Base-by-base conservation (phyloP, 2,888 invertebrate genomes). In the Conchocele bisecta region DNA sequence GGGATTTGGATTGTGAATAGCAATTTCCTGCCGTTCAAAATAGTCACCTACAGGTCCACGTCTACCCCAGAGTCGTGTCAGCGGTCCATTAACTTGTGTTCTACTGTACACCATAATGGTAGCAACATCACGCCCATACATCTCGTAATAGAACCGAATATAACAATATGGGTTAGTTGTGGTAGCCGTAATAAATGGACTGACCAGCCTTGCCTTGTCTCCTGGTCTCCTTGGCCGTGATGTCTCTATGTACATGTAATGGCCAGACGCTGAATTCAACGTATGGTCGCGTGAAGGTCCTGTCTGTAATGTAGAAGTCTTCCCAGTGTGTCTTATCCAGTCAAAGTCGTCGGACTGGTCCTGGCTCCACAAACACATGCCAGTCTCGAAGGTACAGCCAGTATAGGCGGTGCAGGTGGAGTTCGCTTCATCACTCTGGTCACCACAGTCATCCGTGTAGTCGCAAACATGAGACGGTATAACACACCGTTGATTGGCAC, bases 231-330 rank as follows among this genome's bases (percentile, higher is more conserved):
- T 73, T 9, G 85, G 86, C 3, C 60, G 31, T 28, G 87, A 86
- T 3, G 86, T 79, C 50, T 88, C 86, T 28, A 89, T 86, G 72
- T 85, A 88, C 39, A 87, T 44, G 39, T 83, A 89, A 60, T 82
- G 83, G n/a, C 89, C 89, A 17, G 53, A 51, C n/a, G 46, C 63
- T 20, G 81, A 79, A 46, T 86, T 86, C 6, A 80, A 65, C 26
- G 88, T 89, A 66, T 91, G 90, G 61, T 90, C 90, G 58, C 75
- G 67, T 26, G 82, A 76, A 13, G 90, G 91, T 11, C 90, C 90
- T 17, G 88, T 90, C 9, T 70, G 70, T 4, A 68, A 13, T 7
- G 86, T 78, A n/a, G 70, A 66, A 9, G 86, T 87, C n/a, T 71
- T 78, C 3, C 89, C 89, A 15, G 83, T 68, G 7, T 73, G 75